Percentiles rank a stretch among this genome's conserved stretches.
These are phyloP conservation scores for Cyanoliseus patagonus DNA, from an alignment of 2,113 vertebrate genomes.

Conservation along the genomic window DNA sequence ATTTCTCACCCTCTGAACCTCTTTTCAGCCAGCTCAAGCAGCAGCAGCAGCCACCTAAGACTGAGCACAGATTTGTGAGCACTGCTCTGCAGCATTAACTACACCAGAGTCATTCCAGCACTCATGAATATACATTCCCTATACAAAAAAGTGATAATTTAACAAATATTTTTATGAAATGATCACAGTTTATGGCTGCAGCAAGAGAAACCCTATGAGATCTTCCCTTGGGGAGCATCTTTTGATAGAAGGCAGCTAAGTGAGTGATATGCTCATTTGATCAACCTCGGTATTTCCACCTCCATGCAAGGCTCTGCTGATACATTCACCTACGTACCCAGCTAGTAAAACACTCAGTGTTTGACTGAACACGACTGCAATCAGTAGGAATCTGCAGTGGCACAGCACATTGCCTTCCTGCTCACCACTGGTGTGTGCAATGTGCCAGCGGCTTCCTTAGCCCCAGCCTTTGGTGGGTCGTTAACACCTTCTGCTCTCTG, in stretches of 20 bases:
- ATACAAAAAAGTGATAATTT: neutral
- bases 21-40: neutral
- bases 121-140: neutral
- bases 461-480: accelerated
- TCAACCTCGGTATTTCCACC: accelerated
- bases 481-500: accelerated
- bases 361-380: neutral
- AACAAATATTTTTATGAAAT: neutral
- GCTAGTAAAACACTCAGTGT: neutral
- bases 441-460: neutral
- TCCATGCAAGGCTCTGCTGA: neutral
- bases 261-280: accelerated
- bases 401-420: accelerated
- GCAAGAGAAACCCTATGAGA: neutral
- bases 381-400: neutral
- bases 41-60: neutral
- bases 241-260: neutral
- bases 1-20: neutral
- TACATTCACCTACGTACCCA: accelerated
- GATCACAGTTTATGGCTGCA: neutral
- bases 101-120: neutral
- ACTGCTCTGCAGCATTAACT: neutral
- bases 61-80: neutral
- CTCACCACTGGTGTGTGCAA: neutral
- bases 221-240: neutral